Evolutionary conservation across 2,888 invertebrate genomes (phyloP).

Genomic region (Andrena haemorrhoa): DNA sequence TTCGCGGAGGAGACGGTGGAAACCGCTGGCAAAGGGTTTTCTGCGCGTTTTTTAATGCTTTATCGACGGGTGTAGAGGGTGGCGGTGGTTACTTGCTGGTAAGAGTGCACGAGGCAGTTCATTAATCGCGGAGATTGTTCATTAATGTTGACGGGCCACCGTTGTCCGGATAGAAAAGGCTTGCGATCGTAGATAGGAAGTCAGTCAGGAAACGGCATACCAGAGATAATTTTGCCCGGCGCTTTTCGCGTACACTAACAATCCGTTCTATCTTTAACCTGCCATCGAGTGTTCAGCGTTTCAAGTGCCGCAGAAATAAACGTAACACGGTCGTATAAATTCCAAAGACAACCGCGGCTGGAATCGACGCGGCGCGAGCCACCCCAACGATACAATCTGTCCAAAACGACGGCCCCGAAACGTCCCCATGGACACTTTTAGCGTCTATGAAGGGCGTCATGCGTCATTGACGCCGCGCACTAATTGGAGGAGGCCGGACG

Average conservation of each 20-base stretch:
- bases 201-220: not conserved
- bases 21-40: conserved; percentile 4
- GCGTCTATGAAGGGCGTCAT: conserved; percentile 62
- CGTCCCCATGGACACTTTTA: conserved; percentile 46
- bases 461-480: conserved; percentile 66
- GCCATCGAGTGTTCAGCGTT: conserved; percentile 41
- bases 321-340: conserved; percentile 57
- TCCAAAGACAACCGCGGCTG: conserved; percentile 43
- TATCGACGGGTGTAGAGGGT: not conserved
- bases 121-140: not conserved
- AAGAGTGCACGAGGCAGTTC: not conserved
- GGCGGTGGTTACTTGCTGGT: not conserved
- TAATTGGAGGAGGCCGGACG: conserved; percentile 61
- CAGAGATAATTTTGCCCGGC: conserved; percentile 35
- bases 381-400: conserved; percentile 58
- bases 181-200: not conserved
- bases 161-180: too few relatives aligned
- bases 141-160: too few relatives aligned
- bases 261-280: conserved; percentile 61
- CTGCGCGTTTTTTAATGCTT: not conserved
- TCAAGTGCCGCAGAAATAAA: conserved; percentile 53
- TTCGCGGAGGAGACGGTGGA: not conserved
- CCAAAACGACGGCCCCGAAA: conserved; percentile 50
- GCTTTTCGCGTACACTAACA: conserved; percentile 41
- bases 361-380: conserved; percentile 53